A percentile compares a stretch with the other conserved stretches of the same genome.
These are phyloP conservation scores for Hypomesus transpacificus DNA, from an alignment of 2,113 vertebrate species.

Conservation along the genomic window DNA sequence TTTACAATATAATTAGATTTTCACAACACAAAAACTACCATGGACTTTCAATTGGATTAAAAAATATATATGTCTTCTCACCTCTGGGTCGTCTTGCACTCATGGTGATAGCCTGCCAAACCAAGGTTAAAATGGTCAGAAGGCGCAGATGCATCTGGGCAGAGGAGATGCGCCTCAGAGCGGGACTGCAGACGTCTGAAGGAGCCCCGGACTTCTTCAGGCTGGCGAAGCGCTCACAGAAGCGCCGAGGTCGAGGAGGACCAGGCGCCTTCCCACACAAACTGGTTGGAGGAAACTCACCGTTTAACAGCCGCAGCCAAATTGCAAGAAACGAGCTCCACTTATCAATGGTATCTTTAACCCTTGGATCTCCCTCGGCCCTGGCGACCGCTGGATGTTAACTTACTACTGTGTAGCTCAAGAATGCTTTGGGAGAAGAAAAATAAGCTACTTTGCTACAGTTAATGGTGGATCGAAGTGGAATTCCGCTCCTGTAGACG, in stretches of 20 bases:
- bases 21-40: background rate
- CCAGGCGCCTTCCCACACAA: constrained; percentile 33
- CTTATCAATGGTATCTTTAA: constrained; percentile 66
- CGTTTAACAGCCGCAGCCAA: constrained; percentile 60
- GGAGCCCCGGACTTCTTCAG: constrained; percentile 31
- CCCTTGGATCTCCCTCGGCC: constrained; percentile 42
- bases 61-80: constrained; percentile 42
- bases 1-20: background rate
- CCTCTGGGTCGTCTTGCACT: constrained; percentile 58
- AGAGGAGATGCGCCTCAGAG: constrained; percentile 55
- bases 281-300: constrained; percentile 49
- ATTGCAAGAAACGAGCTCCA: constrained; percentile 61
- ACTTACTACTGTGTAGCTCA: constrained; percentile 27
- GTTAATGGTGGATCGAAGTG: too few species aligned
- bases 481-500: too few species aligned
- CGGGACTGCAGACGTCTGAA: constrained; percentile 58
- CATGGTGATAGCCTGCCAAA: constrained; percentile 61
- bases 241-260: constrained; percentile 15
- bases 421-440: background rate
- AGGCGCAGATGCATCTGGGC: constrained; percentile 72
- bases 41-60: background rate
- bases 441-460: too few species aligned
- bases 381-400: constrained; percentile 7
- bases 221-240: constrained; percentile 17
- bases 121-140: constrained; percentile 55